Base-by-base conservation (phyloP, 2,797 vertebrate genomes). In the Tapera naevia region DNA sequence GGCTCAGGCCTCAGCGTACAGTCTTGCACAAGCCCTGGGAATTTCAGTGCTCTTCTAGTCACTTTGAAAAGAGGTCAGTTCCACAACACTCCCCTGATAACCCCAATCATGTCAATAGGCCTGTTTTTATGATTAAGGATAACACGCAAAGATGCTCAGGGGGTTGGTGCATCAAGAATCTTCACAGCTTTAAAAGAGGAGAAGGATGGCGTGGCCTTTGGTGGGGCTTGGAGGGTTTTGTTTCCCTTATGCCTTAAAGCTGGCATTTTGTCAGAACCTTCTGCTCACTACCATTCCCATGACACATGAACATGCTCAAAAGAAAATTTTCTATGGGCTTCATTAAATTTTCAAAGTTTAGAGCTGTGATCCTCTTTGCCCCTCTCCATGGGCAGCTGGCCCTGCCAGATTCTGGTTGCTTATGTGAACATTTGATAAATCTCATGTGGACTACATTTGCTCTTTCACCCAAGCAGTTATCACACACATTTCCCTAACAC, bases 401-500 rank as follows among this genome's bases (percentile, higher is more conserved):
- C 54, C 37, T 96, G 89, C 71, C 89, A 93, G 70, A 57, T 79
- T 92, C 93, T 93, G 84, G 72, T 71, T 90, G 85, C 88, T 82
- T 80, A 50, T 81, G 83, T 95, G 96, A 95, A 81, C 94, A 94
- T 94, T 95, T 94, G 93, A 95, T 89, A 94, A 95, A 86, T 95
- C 86, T 94, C 66, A 51, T 80, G 69, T 65, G 91, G 96, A 95
- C 96, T 95, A 48, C 66, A 75, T 94, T 94, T 95, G 92, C 89
- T 94, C 87, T 95, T 95, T 95, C 92, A 96, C 94, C 89, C 91
- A 86, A 93, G 79, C 81, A 91, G 92, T 95, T 95, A 93, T 92
- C 95, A 89, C 86, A 92, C 67, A 79, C 73, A 89, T 96, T 95
- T 95, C 67, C 89, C 83, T 97, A 96, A 96, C 95, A 90, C 93